Percentiles rank a stretch among this genome's conserved stretches.
Conservation (phyloP, 2,888 invertebrate genomes). For the Exephanes ischioxanthus region DNA sequence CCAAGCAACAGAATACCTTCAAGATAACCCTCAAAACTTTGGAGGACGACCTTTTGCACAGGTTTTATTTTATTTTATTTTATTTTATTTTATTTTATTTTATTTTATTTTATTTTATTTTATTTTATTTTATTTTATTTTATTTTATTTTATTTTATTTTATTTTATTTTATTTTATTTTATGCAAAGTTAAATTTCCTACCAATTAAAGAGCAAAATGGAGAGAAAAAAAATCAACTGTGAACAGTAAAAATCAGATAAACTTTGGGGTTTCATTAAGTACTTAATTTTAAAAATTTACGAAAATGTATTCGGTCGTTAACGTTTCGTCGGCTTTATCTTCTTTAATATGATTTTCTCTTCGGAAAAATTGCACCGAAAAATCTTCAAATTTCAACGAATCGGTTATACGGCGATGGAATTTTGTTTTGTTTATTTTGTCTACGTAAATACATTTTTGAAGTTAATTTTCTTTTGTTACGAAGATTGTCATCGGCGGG, state of each 20-base stretch:
- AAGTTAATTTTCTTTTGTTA: neutral
- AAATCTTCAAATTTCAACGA: no score
- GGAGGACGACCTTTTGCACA: constrained; percentile 95
- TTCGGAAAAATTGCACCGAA: no score
- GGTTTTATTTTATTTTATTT: constrained; percentile 70
- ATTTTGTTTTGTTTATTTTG: no score
- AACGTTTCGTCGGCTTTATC: neutral
- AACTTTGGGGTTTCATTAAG: no score
- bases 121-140: neutral
- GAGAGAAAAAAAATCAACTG: no score
- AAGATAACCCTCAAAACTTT: constrained; percentile 96
- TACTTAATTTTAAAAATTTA: no score
- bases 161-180: no score
- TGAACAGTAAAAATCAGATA: no score
- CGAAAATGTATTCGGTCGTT: no score
- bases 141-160: neutral
- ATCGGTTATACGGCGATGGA: no score
- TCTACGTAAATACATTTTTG: neutral
- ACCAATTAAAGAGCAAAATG: no score
- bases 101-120: neutral
- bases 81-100: neutral
- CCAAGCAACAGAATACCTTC: constrained; percentile 97
- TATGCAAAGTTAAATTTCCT: no score
- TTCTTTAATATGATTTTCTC: neutral
- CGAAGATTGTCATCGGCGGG: constrained; percentile 94